Evolutionary conservation across 1,140 invertebrate genomes (phyloP).

Genomic region (Polypedilum vanderplanki): DNA sequence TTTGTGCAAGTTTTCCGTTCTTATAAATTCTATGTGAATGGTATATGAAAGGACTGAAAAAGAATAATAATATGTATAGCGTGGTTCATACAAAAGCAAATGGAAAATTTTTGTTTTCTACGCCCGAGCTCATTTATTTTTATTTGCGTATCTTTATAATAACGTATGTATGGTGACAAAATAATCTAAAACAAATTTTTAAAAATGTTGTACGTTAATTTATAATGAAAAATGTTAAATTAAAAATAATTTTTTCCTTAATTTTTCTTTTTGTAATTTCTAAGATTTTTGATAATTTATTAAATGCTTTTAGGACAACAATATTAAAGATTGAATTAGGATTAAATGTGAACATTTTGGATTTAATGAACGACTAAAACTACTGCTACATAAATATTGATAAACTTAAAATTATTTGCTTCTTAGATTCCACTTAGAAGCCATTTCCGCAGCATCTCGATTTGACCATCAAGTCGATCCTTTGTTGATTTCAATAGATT

Average conservation of each 20-base stretch:
- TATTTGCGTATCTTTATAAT: neutral
- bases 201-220: neutral
- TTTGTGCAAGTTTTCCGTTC: neutral
- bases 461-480: neutral
- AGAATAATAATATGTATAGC: neutral
- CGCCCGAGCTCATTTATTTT: neutral
- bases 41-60: neutral
- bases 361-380: no score
- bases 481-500: neutral
- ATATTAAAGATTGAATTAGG: neutral
- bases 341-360: neutral
- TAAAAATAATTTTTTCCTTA: neutral
- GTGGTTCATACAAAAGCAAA: no score
- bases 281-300: neutral
- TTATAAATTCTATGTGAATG: neutral
- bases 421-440: neutral
- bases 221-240: neutral
- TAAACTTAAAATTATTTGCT: no score
- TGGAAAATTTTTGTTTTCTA: neutral
- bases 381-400: no score
- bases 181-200: conserved; percentile 1
- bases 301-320: neutral
- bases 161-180: neutral
- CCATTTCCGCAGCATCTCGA: neutral
- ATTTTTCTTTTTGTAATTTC: neutral